Evolutionary conservation across 2,797 vertebrate species (phyloP), one percentile per base, ranked within the genome.

Genomic region (Leptoclinus maculatus): DNA sequence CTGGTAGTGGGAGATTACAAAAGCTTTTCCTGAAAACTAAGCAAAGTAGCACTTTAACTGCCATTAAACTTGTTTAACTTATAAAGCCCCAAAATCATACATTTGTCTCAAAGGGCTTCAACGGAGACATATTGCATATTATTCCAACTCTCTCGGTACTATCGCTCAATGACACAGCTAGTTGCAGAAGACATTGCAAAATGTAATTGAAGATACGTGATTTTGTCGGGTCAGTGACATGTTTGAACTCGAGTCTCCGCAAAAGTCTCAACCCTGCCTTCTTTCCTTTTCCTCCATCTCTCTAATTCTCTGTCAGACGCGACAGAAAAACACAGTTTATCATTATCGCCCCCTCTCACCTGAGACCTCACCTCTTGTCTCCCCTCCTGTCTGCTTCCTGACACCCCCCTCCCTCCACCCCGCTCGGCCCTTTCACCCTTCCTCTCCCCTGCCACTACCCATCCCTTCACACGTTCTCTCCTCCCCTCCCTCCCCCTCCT

Each of bases 341-440:
- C 92, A 91, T 93, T 90, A 89, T 87, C 90, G 71, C 86, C 90
- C 85, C 89, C 87, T 89, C 91, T 92, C 93, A 94, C 91, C 94
- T 93, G 94, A 94, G 92, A 92, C 93, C 84, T 94, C 92, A 92
- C 89, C 92, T 92, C 90, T 89, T 80, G 87, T 83, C 85, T 90
- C 83, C 85, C 73, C 78, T 84, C 86, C 85, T 17, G n/a, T 87
- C 80, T 39, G 85, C 90, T 94, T 92, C 92, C 91, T 92, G 91
- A 88, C 88, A 66, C 76, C 83, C 86, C 86, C 79, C 83, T 39
- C 76, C 39, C 45, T 76, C 53, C 47, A 47, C 87, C 87, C 83
- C 77, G 19, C 76, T 79, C 74, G 29, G 86, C 87, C 87, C 88
- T 87, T 89, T 92, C 90, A 92, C 89, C 89, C 88, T 89, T 83